These are phyloP conservation scores for Tachysurus vachellii DNA, from an alignment of 2,113 vertebrate species.

Conservation along the genomic window DNA sequence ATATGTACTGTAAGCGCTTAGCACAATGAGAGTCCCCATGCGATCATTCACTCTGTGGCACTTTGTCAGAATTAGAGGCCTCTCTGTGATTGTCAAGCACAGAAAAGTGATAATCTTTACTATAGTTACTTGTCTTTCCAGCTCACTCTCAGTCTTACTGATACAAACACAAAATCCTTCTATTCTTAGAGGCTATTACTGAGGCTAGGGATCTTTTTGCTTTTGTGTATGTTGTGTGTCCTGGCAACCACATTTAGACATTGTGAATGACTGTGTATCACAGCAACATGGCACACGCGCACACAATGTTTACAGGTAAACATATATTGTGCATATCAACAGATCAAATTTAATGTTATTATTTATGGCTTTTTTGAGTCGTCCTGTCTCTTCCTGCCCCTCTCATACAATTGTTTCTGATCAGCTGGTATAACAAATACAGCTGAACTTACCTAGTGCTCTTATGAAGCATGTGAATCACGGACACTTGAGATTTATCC, in stretches of 20 bases:
- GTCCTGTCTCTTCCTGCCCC: neutral
- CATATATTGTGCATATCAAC: neutral
- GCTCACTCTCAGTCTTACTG: neutral
- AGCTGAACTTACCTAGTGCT: neutral
- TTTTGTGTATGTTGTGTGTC: constrained; percentile 42
- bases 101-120: constrained; percentile 28
- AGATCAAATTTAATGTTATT: neutral
- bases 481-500: neutral
- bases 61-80: neutral
- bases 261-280: constrained; percentile 23
- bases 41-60: neutral
- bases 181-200: constrained; percentile 43
- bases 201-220: constrained; percentile 30
- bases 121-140: constrained; percentile 13
- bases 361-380: neutral
- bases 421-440: neutral
- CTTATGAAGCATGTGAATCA: neutral
- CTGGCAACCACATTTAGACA: constrained; percentile 45
- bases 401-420: neutral
- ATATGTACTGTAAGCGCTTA: constrained; percentile 33
- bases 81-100: neutral
- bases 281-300: neutral
- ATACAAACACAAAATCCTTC: constrained; percentile 33
- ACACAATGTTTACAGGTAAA: neutral
- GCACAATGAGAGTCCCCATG: neutral